Base-by-base conservation (phyloP, 1,140 invertebrate genomes). In the Drosophila ficusphila region DNA sequence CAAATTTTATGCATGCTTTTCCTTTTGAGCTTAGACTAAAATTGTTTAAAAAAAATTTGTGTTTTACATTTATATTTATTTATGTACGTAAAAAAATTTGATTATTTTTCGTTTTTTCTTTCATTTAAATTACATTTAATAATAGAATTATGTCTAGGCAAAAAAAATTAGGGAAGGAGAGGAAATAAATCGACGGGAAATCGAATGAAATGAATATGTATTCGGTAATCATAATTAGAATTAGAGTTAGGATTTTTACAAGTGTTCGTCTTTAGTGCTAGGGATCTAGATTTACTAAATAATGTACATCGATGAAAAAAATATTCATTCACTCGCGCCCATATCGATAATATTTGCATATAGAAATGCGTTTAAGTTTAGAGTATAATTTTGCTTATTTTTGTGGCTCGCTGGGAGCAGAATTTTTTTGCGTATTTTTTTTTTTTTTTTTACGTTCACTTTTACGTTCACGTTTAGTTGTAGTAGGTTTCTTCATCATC, bases 81-180 rank as follows among this genome's bases (percentile, higher is more conserved):
- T 86, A 86, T 86, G 72, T 86, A 85, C 86, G 76, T 79, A 78
- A 86, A 86, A 86, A 86, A 86, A 86, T 86, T 86, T 86, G 81
- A 86, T 86, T 86, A 86, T 76, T 85, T 81, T 61, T 46, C 33
- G 42, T 74, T 71, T 71, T 71, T 44, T 56, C 36, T 51, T 25
- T 18, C 33, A 7, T 79, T 79, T 79, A 61, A 79, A 81, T 81
- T 81, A 81, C 77, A 81, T 76, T 81, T 81, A 76, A 72, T 82
- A 76, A 79, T 79, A 75, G 39, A 81, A 82, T 72, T 86, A 86
- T 85, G 44, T 68, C 79, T 85, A 85, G 49, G 61, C 77, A 44
- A 72, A 72, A 79, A 76, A 81, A 77, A 61, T 5, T n/a, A 21
- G 39, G 7, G 18, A 39, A 27, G 38, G 44, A 70, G 18, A 46